Percentiles rank a stretch among this genome's conserved stretches.
Conservation (phyloP, 35 echinoderm and acorn worm genomes). For the Ophioderma brevispina region DNA sequence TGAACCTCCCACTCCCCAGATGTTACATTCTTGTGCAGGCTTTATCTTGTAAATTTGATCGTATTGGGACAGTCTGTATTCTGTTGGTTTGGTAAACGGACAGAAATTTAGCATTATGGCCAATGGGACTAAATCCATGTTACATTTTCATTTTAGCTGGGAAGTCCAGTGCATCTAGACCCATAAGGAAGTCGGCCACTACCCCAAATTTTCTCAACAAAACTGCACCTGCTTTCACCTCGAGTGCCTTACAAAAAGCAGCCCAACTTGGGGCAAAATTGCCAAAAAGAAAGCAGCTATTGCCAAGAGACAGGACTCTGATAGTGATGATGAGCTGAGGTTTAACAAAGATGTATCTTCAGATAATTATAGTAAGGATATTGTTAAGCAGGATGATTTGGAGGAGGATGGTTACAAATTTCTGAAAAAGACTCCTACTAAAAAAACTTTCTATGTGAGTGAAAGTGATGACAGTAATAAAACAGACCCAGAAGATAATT, state of each 20-base stretch:
- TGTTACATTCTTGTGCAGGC: too few species aligned
- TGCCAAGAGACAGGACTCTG: constrained; percentile 5
- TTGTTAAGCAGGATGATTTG: not conserved
- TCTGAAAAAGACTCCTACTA: constrained; percentile 12
- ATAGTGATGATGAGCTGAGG: constrained; percentile 24
- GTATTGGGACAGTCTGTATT: too few species aligned
- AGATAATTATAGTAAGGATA: not conserved
- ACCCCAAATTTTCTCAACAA: constrained; percentile 22
- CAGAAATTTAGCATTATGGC: too few species aligned
- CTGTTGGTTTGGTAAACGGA: too few species aligned
- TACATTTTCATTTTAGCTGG: too few species aligned
- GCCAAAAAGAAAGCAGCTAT: constrained; percentile 7
- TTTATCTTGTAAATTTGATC: too few species aligned
- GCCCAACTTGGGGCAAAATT: constrained; percentile 35
- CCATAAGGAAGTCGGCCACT: constrained; percentile 23
- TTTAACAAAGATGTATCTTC: not conserved
- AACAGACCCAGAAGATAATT: not conserved
- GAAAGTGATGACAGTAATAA: constrained; percentile 14
- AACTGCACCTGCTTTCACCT: constrained; percentile 24
- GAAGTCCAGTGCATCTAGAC: too few species aligned
- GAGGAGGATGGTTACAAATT: not conserved
- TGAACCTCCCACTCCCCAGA: too few species aligned
- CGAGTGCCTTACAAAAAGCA: constrained; percentile 23
- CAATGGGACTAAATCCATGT: too few species aligned
- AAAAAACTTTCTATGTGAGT: constrained; percentile 10